These are phyloP conservation scores for Acronicta psi DNA, from an alignment of 2,888 invertebrate genomes.

Conservation along the genomic window DNA sequence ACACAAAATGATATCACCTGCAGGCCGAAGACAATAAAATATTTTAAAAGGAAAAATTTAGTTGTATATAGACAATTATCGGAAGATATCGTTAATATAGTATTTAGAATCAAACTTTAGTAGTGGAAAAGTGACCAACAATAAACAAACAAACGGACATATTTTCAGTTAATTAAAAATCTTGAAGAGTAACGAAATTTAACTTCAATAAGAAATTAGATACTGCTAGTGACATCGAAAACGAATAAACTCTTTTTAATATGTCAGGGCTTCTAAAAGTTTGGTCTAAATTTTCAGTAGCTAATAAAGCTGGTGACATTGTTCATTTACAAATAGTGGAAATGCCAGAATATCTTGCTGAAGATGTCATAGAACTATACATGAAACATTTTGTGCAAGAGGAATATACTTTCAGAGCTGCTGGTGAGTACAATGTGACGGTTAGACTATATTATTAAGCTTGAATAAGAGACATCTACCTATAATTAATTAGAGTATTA, in stretches of 20 bases:
- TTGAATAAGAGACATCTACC: too few species aligned
- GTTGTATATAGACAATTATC: not conserved
- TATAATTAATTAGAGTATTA: too few species aligned
- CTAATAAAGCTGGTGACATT: slow-evolving; percentile 20
- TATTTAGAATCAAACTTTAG: not conserved
- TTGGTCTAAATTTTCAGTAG: slow-evolving; percentile 44
- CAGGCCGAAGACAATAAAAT: too few species aligned
- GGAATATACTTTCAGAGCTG: slow-evolving; percentile 44
- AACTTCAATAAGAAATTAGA: not conserved
- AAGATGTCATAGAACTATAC: slow-evolving; percentile 42
- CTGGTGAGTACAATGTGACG: slow-evolving; percentile 40
- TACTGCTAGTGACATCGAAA: too few species aligned
- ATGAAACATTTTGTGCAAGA: slow-evolving; percentile 49
- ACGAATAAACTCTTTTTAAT: not conserved
- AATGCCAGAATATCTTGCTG: slow-evolving; percentile 40
- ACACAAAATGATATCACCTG: too few species aligned
- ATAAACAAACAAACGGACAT: too few species aligned
- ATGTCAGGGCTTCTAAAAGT: slow-evolving; percentile 29
- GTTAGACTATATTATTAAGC: too few species aligned
- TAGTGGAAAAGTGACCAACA: too few species aligned
- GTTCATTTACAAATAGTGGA: slow-evolving; percentile 54
- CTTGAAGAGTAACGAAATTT: not conserved
- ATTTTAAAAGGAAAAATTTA: not conserved
- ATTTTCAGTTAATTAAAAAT: not conserved
- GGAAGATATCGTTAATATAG: not conserved